Evolutionary conservation across 2,888 invertebrate species (phyloP), one percentile per base, ranked within the genome.

Genomic region (Pharmacophagus antenor): DNA sequence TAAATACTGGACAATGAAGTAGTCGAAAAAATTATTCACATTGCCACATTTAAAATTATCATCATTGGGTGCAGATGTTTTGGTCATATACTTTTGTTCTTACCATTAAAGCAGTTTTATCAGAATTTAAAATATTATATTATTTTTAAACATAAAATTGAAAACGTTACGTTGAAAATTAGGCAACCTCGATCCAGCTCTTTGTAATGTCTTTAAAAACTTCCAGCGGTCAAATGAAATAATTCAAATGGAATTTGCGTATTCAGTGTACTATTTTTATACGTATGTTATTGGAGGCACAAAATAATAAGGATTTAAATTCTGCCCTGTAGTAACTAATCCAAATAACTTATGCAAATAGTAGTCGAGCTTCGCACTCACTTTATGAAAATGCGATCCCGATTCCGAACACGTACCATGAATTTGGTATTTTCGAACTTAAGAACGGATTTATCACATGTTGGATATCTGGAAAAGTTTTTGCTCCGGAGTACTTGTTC

Each of bases 351-450:
- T 53, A 59, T 53, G 53, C 54, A 54, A 59, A 59, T 58, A 53
- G 46, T 41, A 48, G 41, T 42, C 23, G 20, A 52, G 58, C 47
- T 58, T 52, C 41, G 47, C 53, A 42, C 42, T 54, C 42, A 59
- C 48, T 59, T 59, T 59, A 59, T 59, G 58, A 59, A 59, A 59
- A 59, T 44, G 44, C 21, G 53, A 54, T 54, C 49, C 6, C 42
- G 12, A 59, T 59, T 59, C 58, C 41, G 58, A 42, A 54, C 58
- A 59, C 58, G 58, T 59, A 49, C 42, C 49, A 49, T 59, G 58
- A 59, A 59, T 59, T 59, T 59, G 53, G 58, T 59, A 54, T 53
- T 54, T 59, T 59, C 58, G 42, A 59, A 59, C 54, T 59, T 59
- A 54, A 48, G 49, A 48, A 53, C 47, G 58, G 53, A 59, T 59